Evolutionary conservation across 2,113 vertebrate species (phyloP).

Genomic region (Coracopsis vasa): DNA sequence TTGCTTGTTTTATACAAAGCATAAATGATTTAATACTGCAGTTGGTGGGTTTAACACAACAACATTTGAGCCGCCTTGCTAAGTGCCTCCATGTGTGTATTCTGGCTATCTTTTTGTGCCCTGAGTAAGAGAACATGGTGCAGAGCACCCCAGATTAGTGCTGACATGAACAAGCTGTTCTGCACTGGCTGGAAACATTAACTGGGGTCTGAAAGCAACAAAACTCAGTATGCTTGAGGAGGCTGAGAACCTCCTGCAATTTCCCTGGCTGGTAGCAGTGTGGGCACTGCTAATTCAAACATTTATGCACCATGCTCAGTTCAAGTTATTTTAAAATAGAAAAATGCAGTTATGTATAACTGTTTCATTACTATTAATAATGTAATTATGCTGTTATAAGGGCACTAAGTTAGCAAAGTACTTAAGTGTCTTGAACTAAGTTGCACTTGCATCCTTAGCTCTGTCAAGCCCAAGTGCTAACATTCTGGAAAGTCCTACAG

Average conservation of each 20-base stretch:
- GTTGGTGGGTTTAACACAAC: background rate
- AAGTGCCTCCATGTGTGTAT: background rate
- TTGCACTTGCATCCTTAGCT: background rate
- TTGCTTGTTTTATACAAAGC: background rate
- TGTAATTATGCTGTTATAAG: background rate
- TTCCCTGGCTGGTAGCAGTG: background rate
- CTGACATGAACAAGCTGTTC: fast-evolving
- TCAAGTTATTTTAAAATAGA: background rate
- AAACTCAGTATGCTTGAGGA: fast-evolving
- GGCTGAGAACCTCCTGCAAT: background rate
- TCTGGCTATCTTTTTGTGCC: background rate
- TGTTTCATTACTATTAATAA: background rate
- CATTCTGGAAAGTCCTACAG: background rate
- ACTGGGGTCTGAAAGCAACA: background rate
- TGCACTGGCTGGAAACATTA: background rate
- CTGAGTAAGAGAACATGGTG: background rate
- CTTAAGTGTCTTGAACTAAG: background rate
- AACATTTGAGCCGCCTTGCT: fast-evolving
- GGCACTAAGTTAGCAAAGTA: background rate
- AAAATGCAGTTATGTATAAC: background rate
- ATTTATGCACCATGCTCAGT: background rate
- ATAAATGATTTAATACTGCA: background rate
- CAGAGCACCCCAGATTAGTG: background rate
- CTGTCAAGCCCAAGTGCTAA: background rate
- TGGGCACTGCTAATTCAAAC: background rate